phyloP scores from a whole-genome alignment of 64 coral and sea anemone genomes.

The Catalaphyllia jardinei region DNA sequence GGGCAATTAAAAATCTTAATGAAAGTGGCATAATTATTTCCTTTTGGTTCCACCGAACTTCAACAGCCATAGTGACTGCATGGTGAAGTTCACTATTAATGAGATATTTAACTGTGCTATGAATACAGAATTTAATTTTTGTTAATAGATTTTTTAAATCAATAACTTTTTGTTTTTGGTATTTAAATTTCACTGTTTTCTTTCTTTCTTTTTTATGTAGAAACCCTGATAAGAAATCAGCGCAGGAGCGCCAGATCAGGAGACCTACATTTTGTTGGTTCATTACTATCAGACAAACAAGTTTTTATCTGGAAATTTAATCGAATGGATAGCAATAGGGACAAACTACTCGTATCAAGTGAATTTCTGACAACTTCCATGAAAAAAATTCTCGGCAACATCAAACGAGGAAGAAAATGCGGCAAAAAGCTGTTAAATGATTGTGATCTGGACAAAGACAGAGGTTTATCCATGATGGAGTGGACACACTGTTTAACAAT shows the following conservation, averaged over 20 bases:
- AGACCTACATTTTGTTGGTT: constrained; percentile 50
- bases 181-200: no score
- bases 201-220: background rate
- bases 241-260: constrained; percentile 62
- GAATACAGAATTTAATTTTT: no score
- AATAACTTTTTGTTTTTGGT: no score
- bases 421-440: constrained; percentile 83
- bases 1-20: no score
- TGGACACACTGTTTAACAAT: constrained; percentile 70
- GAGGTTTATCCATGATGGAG: constrained; percentile 70
- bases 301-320: constrained; percentile 90
- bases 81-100: no score
- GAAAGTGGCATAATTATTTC: no score
- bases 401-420: constrained; percentile 91
- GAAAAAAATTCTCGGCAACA: constrained; percentile 80
- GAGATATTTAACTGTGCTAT: no score
- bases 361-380: constrained; percentile 77
- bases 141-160: no score
- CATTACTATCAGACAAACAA: constrained; percentile 69
- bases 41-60: no score
- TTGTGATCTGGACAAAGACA: constrained; percentile 81
- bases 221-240: constrained; percentile 49
- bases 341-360: constrained; percentile 52
- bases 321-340: constrained; percentile 78
- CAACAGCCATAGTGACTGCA: no score